Percentiles rank a stretch among this genome's conserved stretches.
Evolutionary conservation across 2,113 vertebrate genomes (phyloP).

Genomic region (Chloebia gouldiae): DNA sequence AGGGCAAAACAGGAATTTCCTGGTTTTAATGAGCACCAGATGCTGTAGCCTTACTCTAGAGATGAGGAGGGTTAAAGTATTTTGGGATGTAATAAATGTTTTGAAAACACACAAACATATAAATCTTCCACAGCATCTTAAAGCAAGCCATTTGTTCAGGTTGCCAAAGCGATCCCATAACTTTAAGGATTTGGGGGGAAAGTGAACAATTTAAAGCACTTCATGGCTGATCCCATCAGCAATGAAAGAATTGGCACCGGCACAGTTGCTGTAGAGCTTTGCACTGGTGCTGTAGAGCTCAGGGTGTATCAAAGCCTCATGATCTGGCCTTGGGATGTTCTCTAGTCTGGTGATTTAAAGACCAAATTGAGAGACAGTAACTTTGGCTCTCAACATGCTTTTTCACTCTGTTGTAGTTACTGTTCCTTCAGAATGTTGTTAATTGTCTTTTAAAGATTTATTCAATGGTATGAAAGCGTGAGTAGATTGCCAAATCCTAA

Average conservation of each 20-base stretch:
- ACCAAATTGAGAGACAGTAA: background rate
- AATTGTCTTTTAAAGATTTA: background rate
- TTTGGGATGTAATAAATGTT: background rate
- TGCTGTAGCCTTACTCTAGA: background rate
- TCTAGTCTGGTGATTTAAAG: background rate
- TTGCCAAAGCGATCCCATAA: background rate
- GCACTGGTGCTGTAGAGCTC: background rate
- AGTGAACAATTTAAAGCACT: background rate
- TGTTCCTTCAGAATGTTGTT: background rate
- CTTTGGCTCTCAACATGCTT: background rate
- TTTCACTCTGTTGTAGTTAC: background rate
- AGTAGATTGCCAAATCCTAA: background rate
- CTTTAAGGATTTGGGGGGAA: background rate
- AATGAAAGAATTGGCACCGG: background rate
- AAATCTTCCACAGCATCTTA: background rate
- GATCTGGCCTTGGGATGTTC: background rate
- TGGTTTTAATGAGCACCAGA: background rate
- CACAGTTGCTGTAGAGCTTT: background rate
- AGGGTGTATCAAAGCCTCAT: background rate
- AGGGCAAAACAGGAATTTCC: slow-evolving; percentile 11
- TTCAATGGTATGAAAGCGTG: background rate
- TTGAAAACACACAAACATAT: background rate
- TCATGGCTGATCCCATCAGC: background rate
- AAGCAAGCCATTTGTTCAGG: background rate
- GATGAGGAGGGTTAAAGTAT: background rate